phyloP scores from a whole-genome alignment of 2,888 invertebrate species.

The Brenthis ino region DNA sequence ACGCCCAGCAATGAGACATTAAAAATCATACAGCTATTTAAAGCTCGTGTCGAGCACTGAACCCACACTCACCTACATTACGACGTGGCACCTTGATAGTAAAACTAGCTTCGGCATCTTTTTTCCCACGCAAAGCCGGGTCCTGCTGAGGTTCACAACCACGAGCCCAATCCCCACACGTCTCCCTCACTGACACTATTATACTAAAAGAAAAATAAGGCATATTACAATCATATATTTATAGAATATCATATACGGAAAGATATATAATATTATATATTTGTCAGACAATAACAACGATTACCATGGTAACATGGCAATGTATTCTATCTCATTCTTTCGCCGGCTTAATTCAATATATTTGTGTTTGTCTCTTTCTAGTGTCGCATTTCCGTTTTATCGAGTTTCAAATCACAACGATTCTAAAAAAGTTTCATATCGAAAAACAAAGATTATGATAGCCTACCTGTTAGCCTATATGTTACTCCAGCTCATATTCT shows the following conservation, averaged over 20 bases:
- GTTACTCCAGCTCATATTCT: too few species aligned
- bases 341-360: too few species aligned
- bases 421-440: too few species aligned
- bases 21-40: not conserved
- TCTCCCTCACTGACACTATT: conserved; percentile 97
- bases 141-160: conserved; percentile 96
- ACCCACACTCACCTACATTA: conserved; percentile 88
- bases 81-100: conserved; percentile 95
- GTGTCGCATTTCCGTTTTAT: not conserved
- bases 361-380: too few species aligned
- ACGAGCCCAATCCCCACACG: conserved; percentile 97
- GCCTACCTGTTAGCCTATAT: too few species aligned
- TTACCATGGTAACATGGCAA: too few species aligned
- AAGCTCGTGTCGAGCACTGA: not conserved
- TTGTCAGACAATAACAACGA: too few species aligned
- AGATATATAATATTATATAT: too few species aligned
- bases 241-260: too few species aligned
- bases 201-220: conserved; percentile 83
- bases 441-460: too few species aligned
- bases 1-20: too few species aligned
- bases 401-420: not conserved
- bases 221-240: not conserved
- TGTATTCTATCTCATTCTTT: too few species aligned
- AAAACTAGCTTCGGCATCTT: conserved; percentile 94
- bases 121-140: conserved; percentile 95